A percentile compares a stretch with the other conserved stretches of the same genome.
phyloP scores from a whole-genome alignment of 2,113 vertebrate genomes.

The Crotalus viridis region DNA sequence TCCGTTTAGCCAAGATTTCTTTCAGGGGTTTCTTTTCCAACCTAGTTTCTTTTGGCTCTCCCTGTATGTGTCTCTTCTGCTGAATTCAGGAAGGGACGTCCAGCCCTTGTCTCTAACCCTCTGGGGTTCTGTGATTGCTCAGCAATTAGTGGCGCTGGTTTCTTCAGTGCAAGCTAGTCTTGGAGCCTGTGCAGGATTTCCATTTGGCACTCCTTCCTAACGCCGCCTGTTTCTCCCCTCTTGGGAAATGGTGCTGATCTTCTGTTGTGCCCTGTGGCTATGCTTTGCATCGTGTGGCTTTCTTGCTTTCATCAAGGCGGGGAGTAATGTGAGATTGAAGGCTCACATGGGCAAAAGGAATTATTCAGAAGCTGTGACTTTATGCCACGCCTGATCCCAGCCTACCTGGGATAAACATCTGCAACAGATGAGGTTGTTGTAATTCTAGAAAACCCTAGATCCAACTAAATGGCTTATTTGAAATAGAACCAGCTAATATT shows the following conservation, averaged over 20 bases:
- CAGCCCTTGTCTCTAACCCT: not conserved
- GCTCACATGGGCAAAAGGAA: not conserved
- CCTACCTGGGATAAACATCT: not conserved
- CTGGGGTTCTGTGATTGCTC: not conserved
- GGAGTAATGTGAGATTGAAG: not conserved
- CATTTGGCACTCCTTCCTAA: not conserved
- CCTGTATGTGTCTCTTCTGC: not conserved
- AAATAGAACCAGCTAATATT: not conserved
- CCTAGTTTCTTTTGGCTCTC: not conserved
- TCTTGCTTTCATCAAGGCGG: not conserved
- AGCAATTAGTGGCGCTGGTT: not conserved
- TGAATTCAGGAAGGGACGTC: not conserved
- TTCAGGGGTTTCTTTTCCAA: not conserved
- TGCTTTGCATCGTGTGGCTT: not conserved
- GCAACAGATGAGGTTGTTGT: not conserved
- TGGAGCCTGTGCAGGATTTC: not conserved
- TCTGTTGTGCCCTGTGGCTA: not conserved
- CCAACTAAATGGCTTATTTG: not conserved
- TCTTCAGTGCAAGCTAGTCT: not conserved
- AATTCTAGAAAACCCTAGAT: not conserved
- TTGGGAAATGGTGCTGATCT: not conserved
- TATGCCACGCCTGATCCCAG: not conserved
- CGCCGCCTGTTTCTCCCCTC: not conserved
- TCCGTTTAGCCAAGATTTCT: not conserved
- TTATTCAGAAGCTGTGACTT: not conserved